A percentile compares a stretch with the other conserved stretches of the same genome.
Evolutionary conservation across 1,140 invertebrate species (phyloP).

Genomic region (Euschistus heros): DNA sequence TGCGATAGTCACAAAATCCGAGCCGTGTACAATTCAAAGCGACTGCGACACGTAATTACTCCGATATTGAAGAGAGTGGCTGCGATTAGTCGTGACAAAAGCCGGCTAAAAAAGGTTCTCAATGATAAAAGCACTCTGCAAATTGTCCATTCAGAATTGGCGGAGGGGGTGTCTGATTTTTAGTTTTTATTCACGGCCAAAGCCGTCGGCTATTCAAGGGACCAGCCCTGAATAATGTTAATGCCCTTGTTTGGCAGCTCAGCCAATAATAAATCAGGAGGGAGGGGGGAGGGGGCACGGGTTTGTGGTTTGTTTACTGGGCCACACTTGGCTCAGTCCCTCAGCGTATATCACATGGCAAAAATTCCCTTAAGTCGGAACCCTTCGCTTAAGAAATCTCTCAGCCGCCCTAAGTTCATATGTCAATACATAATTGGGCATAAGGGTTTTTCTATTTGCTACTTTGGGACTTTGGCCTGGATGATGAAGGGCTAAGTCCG

Average conservation of each 20-base stretch:
- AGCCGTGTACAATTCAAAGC: neutral
- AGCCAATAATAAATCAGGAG: conserved; percentile 19
- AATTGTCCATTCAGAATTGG: conserved; percentile 8
- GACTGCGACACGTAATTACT: neutral
- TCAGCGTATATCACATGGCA: neutral
- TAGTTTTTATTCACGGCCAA: conserved; percentile 18
- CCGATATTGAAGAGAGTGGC: neutral
- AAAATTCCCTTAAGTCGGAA: conserved; percentile 1
- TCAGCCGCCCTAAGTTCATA: neutral
- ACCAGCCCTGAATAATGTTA: conserved; percentile 20
- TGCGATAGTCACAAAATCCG: neutral
- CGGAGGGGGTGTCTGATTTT: neutral
- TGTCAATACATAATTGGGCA: too few species aligned
- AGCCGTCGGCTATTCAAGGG: conserved; percentile 5
- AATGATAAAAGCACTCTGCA: conserved; percentile 8
- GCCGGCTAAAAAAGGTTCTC: neutral
- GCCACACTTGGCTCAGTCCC: conserved; percentile 12
- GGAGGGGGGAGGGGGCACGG: neutral
- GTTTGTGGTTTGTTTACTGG: conserved; percentile 20
- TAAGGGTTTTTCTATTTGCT: too few species aligned
- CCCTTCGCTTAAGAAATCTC: neutral
- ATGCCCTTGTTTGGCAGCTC: conserved; percentile 21
- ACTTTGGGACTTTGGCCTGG: too few species aligned
- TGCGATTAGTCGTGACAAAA: neutral
- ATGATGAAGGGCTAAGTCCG: too few species aligned